Conservation (phyloP, 2,797 vertebrate genomes). For the Loriculus beryllinus region DNA sequence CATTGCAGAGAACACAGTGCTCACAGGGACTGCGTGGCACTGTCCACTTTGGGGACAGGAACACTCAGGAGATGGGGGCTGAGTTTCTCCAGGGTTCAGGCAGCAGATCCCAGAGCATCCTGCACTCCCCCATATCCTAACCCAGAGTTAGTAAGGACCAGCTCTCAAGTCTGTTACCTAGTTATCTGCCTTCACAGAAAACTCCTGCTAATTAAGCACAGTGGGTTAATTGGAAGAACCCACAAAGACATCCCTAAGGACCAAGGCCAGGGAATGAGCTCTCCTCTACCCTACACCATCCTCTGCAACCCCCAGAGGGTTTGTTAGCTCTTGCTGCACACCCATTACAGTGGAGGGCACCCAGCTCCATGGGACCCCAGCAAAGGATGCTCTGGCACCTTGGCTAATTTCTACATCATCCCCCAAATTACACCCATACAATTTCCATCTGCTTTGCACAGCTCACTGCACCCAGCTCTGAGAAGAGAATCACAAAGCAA, state of each 20-base stretch:
- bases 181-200: not conserved
- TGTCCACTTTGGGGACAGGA: not conserved
- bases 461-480: not conserved
- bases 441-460: not conserved
- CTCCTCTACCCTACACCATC: not conserved
- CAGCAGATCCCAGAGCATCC: not conserved
- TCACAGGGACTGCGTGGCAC: not conserved
- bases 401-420: not conserved
- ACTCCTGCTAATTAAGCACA: not conserved
- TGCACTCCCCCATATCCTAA: not conserved
- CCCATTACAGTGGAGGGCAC: not conserved
- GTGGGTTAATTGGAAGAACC: not conserved
- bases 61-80: not conserved
- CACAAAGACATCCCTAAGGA: not conserved
- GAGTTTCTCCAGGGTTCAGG: not conserved
- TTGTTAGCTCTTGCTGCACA: not conserved
- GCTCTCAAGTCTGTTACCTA: not conserved
- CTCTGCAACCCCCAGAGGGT: not conserved
- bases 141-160: not conserved
- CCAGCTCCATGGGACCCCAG: not conserved
- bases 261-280: not conserved
- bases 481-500: constrained; percentile 36
- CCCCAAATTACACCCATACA: not conserved
- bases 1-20: not conserved
- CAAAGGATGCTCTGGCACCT: not conserved